Percentiles rank a stretch among this genome's conserved stretches.
phyloP scores from a whole-genome alignment of 2,888 invertebrate species.

The Desoria tigrina region DNA sequence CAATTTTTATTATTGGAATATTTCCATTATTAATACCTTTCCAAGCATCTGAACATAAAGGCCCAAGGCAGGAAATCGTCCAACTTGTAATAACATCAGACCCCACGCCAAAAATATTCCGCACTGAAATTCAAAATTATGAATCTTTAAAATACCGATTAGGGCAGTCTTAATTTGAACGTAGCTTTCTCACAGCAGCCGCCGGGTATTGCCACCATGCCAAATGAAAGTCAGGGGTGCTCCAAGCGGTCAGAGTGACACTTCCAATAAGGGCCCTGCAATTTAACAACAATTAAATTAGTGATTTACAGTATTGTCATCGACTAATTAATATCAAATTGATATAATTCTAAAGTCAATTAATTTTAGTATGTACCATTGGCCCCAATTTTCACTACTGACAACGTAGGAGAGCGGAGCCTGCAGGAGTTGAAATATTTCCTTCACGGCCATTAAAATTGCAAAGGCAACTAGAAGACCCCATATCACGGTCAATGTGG shows the following conservation, averaged over 20 bases:
- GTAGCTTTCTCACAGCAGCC: constrained; percentile 52
- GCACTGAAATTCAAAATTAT: constrained; percentile 26
- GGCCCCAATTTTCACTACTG: constrained; percentile 52
- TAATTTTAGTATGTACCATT: no score
- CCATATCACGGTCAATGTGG: constrained; percentile 42
- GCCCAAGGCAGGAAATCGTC: constrained; percentile 82
- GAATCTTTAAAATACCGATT: neutral
- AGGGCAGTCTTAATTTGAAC: constrained; percentile 7
- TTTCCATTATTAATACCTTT: no score
- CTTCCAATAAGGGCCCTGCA: constrained; percentile 41
- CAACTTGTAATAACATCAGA: constrained; percentile 61
- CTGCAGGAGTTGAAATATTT: constrained; percentile 66
- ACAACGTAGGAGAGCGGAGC: constrained; percentile 45
- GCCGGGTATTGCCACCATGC: constrained; percentile 50
- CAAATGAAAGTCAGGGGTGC: constrained; percentile 29
- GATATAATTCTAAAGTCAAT: no score
- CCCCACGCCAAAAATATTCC: constrained; percentile 52
- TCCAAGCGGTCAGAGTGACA: constrained; percentile 45
- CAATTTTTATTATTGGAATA: neutral
- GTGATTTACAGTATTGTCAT: no score
- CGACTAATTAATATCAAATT: no score
- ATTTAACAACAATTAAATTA: no score
- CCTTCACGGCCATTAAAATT: constrained; percentile 61
- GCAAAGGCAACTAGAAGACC: constrained; percentile 47
- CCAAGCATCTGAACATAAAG: constrained; percentile 88